These are phyloP conservation scores for Paradisaea rubra DNA, from an alignment of 2,113 vertebrate genomes.

Conservation along the genomic window DNA sequence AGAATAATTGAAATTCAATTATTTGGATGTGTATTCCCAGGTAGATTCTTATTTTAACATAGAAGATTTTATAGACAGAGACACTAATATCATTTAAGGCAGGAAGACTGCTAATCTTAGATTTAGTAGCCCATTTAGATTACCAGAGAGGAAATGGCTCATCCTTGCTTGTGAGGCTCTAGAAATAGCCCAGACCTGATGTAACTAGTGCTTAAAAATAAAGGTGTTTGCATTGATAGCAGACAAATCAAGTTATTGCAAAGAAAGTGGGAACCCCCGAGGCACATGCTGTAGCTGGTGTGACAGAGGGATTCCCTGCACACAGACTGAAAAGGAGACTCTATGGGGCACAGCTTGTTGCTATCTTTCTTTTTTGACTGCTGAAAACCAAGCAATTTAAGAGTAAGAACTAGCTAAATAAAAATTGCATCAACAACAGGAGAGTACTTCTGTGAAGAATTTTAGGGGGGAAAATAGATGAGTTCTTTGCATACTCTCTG, in stretches of 20 bases:
- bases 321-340: neutral
- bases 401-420: neutral
- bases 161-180: neutral
- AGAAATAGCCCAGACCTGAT: slow-evolving; percentile 33
- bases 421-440: neutral
- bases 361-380: neutral
- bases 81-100: neutral
- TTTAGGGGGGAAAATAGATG: neutral
- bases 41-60: neutral
- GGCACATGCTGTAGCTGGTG: fast-evolving
- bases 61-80: neutral
- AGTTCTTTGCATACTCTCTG: neutral
- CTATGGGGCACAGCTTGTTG: neutral
- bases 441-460: neutral
- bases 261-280: neutral
- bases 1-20: neutral
- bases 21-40: neutral
- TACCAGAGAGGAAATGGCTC: slow-evolving; percentile 21
- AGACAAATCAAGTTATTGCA: neutral
- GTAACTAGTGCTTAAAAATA: slow-evolving; percentile 36
- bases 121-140: slow-evolving; percentile 25
- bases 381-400: neutral
- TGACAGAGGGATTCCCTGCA: neutral
- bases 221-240: neutral
- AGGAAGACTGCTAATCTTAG: slow-evolving; percentile 30